Percentiles rank a stretch among this genome's conserved stretches.
Conservation (phyloP, 2,888 invertebrate species). For the Blastobasis adustella region DNA sequence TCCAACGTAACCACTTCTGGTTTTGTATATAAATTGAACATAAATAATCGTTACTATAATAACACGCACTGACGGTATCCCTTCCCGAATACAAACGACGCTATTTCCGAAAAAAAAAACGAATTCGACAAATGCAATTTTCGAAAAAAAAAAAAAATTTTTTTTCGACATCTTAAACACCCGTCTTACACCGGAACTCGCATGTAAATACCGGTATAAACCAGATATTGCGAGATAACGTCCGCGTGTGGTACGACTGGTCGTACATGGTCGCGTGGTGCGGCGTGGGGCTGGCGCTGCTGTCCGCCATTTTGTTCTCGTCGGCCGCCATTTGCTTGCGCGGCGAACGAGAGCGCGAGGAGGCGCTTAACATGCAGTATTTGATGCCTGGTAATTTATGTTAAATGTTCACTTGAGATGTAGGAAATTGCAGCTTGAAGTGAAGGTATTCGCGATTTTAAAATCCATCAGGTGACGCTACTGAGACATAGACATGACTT, state of each 20-base stretch:
- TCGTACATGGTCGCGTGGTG: slow-evolving; percentile 98
- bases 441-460: too few relatives aligned
- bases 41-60: too few relatives aligned
- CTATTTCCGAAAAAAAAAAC: too few relatives aligned
- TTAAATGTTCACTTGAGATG: too few relatives aligned
- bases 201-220: slow-evolving; percentile 42
- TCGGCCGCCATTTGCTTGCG: slow-evolving; percentile 96
- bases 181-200: slow-evolving; percentile 1
- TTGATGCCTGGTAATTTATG: slow-evolving; percentile 90
- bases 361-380: slow-evolving; percentile 98
- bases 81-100: too few relatives aligned
- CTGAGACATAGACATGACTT: too few relatives aligned
- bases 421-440: too few relatives aligned
- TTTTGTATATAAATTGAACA: slow-evolving; percentile 33
- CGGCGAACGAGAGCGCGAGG: slow-evolving; percentile 94
- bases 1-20: slow-evolving; percentile 41
- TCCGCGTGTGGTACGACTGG: slow-evolving; percentile 94
- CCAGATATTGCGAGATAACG: slow-evolving; percentile 90
- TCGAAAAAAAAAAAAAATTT: not conserved
- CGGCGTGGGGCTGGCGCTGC: slow-evolving; percentile 92
- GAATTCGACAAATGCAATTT: too few relatives aligned
- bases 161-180: not conserved
- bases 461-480: too few relatives aligned
- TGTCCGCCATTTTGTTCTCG: slow-evolving; percentile 94
- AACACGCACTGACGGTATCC: too few relatives aligned